Percentiles rank a stretch among this genome's conserved stretches.
Conservation (phyloP, 2,797 vertebrate genomes). For the Florisuga fusca region DNA sequence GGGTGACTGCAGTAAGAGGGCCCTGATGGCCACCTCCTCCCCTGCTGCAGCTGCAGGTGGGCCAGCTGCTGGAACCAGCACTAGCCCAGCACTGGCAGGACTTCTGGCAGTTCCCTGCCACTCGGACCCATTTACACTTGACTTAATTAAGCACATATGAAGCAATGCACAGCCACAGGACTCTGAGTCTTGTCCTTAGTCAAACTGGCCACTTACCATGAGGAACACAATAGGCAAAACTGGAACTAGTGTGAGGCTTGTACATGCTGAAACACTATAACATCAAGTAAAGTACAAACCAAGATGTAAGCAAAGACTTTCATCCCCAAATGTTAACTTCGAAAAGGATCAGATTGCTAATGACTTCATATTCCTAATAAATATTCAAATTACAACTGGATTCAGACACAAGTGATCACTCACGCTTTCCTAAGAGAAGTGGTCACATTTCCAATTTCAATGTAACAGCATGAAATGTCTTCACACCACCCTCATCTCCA, state of each 20-base stretch:
- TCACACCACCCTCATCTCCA: not conserved
- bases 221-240: not conserved
- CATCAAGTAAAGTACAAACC: not conserved
- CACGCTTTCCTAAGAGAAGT: not conserved
- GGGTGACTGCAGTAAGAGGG: fast-evolving
- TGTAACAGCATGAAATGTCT: not conserved
- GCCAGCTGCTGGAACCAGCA: not conserved
- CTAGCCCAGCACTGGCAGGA: not conserved
- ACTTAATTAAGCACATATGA: fast-evolving
- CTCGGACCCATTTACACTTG: not conserved
- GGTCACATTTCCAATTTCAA: not conserved
- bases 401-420: not conserved
- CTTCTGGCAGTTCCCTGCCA: not conserved
- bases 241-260: fast-evolving
- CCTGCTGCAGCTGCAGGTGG: not conserved
- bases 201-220: not conserved
- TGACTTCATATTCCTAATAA: not conserved
- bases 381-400: not conserved
- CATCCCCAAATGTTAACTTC: not conserved
- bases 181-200: fast-evolving
- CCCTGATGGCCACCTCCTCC: not conserved
- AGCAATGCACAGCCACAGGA: fast-evolving
- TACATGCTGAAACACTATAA: fast-evolving
- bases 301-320: not conserved
- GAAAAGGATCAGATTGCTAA: not conserved